Conservation (phyloP, 1,140 invertebrate genomes). For the Papilio machaon region DNA sequence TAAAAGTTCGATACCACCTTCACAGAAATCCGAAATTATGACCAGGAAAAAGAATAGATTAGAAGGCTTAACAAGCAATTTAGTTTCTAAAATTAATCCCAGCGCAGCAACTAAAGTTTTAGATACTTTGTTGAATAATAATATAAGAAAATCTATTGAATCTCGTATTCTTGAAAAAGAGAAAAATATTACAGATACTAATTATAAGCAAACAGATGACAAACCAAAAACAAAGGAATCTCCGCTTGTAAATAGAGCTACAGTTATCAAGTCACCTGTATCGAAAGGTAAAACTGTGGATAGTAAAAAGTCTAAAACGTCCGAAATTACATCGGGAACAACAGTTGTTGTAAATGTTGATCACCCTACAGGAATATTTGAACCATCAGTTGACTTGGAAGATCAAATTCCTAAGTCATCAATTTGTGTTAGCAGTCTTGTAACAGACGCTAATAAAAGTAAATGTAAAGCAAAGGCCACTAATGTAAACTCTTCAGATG, state of each 20-base stretch:
- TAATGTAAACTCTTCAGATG: constrained; percentile 53
- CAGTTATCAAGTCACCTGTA: constrained; percentile 82
- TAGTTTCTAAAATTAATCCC: constrained; percentile 81
- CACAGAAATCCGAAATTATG: constrained; percentile 82
- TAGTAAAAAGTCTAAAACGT: constrained; percentile 70
- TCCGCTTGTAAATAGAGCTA: constrained; percentile 75
- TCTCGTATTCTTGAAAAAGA: constrained; percentile 80
- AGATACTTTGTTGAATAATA: constrained; percentile 79
- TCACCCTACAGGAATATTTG: constrained; percentile 85
- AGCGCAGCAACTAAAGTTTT: constrained; percentile 79
- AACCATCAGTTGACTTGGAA: constrained; percentile 84
- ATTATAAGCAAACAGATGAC: constrained; percentile 62
- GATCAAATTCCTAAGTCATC: constrained; percentile 84
- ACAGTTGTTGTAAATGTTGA: constrained; percentile 75
- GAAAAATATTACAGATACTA: constrained; percentile 61
- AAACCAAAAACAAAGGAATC: constrained; percentile 68
- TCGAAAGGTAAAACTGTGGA: constrained; percentile 79
- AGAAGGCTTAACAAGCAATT: constrained; percentile 82
- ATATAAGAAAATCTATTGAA: constrained; percentile 81
- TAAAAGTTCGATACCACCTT: constrained; percentile 75
- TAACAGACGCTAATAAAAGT: constrained; percentile 61
- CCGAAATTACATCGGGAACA: constrained; percentile 63
- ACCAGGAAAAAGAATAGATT: constrained; percentile 83
- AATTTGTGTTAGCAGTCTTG: constrained; percentile 67
- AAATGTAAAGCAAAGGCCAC: constrained; percentile 60